Conservation (phyloP, 1,140 invertebrate species). For the Archivesica marissinica region DNA sequence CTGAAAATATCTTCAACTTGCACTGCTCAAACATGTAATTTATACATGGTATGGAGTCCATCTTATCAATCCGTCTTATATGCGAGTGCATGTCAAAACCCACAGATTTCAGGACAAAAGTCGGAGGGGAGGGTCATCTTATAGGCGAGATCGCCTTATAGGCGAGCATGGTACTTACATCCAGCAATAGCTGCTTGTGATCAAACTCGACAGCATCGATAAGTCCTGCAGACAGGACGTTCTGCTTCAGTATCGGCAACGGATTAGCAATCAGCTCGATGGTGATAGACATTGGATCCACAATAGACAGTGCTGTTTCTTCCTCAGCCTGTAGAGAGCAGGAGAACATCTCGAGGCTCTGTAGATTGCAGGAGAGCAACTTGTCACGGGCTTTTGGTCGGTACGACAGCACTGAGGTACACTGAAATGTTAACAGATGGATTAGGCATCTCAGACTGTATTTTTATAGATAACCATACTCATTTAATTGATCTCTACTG, state of each 20-base stretch:
- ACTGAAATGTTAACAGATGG: constrained; percentile 84
- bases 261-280: constrained; percentile 82
- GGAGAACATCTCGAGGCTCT: constrained; percentile 96
- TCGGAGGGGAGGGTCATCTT: no score
- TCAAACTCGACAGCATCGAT: constrained; percentile 83
- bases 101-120: no score
- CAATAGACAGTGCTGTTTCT: constrained; percentile 97
- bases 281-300: constrained; percentile 93
- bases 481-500: no score
- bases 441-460: not conserved
- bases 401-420: constrained; percentile 94
- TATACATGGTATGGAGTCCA: no score
- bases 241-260: constrained; percentile 64
- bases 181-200: constrained; percentile 76
- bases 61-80: no score
- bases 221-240: constrained; percentile 62
- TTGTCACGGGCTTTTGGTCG: constrained; percentile 89
- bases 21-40: no score
- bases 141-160: no score
- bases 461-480: no score
- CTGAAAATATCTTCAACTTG: no score
- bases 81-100: no score
- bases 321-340: constrained; percentile 96
- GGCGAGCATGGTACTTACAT: constrained; percentile 77
- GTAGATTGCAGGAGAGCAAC: constrained; percentile 93